Evolutionary conservation across 2,797 vertebrate genomes (phyloP), one percentile per base, ranked within the genome.

Genomic region (Lemur catta): DNA sequence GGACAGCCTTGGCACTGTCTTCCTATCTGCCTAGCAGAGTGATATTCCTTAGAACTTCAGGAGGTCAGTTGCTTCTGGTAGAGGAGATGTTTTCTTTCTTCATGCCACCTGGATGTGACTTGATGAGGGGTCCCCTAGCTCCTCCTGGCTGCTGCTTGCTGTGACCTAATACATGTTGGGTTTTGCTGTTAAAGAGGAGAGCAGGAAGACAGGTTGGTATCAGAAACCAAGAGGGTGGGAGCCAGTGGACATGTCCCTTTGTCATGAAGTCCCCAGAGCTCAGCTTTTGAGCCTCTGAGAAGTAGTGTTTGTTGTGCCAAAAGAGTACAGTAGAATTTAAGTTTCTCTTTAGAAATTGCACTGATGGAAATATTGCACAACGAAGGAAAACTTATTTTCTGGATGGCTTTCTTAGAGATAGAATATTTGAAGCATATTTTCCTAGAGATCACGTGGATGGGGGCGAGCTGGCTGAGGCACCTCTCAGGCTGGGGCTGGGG

Each of bases 301-400:
- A 86, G 9, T 89, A 35, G 1, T 4, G 5, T 55, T 84, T 67
- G 48, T 72, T 81, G 5, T 76, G 48, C 43, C 80, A 48, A 80
- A 74, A 52, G 65, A 87, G 17, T 55, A 55, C 30, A 12, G 18
- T 22, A 10, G 67, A 24, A 63, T 76, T 94, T 55, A 80, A 81
- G 52, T 82, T 88, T 89, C 67, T 20, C 74, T 67, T 61, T 69
- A 84, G 71, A 96, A 94, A 69, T 61, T 75, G 76, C 50, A 35
- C 76, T 79, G n/a, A 78, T 81, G 61, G 35, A 94, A 78, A n/a
- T 65, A 69, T 48, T 22, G 69, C 63, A 88, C 43, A 67, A 41
- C 89, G 59, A 88, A 81, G 88, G 85, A 85, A 87, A 92, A 43
- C 30, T 76, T 88, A 50, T 46, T 69, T 89, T 72, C 61, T 72